Conservation (phyloP, 2,797 vertebrate genomes). For the Tympanoctomys barrerae region DNA sequence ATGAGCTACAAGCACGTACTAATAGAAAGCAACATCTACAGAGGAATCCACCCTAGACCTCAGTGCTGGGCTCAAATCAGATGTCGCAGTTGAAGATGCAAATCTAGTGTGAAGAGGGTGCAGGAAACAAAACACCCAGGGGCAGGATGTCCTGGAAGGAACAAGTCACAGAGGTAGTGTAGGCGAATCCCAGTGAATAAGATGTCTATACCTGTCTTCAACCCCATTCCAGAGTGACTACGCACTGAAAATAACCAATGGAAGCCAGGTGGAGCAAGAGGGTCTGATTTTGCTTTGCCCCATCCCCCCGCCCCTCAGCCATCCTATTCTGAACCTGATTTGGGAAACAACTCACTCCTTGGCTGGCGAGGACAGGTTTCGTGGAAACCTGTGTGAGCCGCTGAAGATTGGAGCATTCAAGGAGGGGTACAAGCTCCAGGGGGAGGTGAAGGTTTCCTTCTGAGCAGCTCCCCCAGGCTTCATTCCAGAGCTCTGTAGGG, state of each 20-base stretch:
- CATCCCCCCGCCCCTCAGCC: too few relatives aligned
- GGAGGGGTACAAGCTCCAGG: rapidly evolving
- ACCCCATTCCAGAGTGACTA: too few relatives aligned
- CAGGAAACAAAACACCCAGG: not conserved
- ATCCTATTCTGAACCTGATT: not conserved
- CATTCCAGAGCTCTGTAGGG: not conserved
- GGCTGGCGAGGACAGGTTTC: not conserved
- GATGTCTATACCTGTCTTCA: not conserved
- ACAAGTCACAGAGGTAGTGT: too few relatives aligned
- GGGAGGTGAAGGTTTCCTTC: not conserved
- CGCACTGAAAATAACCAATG: not conserved
- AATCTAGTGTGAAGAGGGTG: not conserved
- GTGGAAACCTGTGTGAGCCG: not conserved
- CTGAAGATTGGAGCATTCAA: too few relatives aligned
- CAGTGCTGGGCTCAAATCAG: not conserved
- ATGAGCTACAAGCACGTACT: not conserved
- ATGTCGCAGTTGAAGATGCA: not conserved
- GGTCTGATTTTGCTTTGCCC: not conserved
- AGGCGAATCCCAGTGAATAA: not conserved
- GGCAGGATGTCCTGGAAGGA: not conserved
- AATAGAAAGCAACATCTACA: not conserved
- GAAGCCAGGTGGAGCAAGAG: rapidly evolving
- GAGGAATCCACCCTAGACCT: not conserved
- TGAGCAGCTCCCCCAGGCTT: not conserved
- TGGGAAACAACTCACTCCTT: not conserved